Evolutionary conservation across 1,140 invertebrate genomes (phyloP).

Genomic region (Monochamus saltuarius): DNA sequence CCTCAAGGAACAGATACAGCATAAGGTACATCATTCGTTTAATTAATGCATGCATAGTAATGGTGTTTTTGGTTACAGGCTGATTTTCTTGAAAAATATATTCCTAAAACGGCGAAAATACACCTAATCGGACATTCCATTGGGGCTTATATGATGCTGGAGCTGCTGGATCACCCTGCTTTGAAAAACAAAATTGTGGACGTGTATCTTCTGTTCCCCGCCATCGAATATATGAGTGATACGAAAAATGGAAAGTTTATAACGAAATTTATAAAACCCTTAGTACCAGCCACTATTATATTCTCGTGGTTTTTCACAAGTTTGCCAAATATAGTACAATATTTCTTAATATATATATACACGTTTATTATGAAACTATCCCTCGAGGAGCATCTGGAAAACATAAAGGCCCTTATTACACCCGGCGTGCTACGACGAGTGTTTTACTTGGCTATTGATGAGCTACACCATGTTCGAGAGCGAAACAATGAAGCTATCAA

Average conservation of each 20-base stretch:
- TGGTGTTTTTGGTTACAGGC: constrained; percentile 49
- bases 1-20: constrained; percentile 74
- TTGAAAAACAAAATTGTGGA: constrained; percentile 56
- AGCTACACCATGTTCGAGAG: constrained; percentile 62
- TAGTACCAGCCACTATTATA: constrained; percentile 59
- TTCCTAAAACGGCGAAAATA: constrained; percentile 67
- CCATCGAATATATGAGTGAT: constrained; percentile 74
- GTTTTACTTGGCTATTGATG: constrained; percentile 63
- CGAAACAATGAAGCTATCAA: constrained; percentile 59
- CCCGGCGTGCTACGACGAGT: constrained; percentile 57
- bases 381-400: constrained; percentile 43
- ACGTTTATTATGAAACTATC: constrained; percentile 55
- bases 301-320: constrained; percentile 61
- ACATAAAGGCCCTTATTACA: constrained; percentile 57
- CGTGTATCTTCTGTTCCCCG: constrained; percentile 78
- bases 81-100: constrained; percentile 70
- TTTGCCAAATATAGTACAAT: constrained; percentile 59
- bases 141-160: constrained; percentile 76
- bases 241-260: constrained; percentile 69
- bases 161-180: constrained; percentile 64
- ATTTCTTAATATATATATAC: constrained; percentile 56
- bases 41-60: constrained; percentile 16
- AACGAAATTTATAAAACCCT: constrained; percentile 56
- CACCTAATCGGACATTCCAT: constrained; percentile 84
- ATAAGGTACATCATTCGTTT: constrained; percentile 62